Evolutionary conservation across 2,888 invertebrate genomes (phyloP).

Genomic region (Lepidocyrtinus sp.): DNA sequence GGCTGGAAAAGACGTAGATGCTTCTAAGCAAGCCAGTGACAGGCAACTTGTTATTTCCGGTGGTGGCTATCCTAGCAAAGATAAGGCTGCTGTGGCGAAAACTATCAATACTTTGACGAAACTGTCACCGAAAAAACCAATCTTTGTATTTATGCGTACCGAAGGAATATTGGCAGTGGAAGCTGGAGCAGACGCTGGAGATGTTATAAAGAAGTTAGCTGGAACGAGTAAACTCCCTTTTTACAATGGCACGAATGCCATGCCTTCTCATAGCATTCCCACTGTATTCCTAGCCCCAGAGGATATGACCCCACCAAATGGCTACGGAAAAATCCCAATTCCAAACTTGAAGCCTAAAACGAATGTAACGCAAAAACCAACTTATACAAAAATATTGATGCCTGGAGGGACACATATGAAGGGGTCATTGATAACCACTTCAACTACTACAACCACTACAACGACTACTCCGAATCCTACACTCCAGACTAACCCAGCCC

Average conservation of each 20-base stretch:
- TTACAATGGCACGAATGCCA: constrained; percentile 65
- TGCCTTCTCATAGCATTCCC: constrained; percentile 63
- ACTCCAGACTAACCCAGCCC: no score
- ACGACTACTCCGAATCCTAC: constrained; percentile 24
- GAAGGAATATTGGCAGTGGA: constrained; percentile 66
- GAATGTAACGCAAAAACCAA: constrained; percentile 59
- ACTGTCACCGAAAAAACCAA: constrained; percentile 69
- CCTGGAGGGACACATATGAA: constrained; percentile 63
- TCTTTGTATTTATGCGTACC: constrained; percentile 67
- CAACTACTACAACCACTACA: constrained; percentile 41
- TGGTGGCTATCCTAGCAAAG: constrained; percentile 37
- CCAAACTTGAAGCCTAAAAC: constrained; percentile 66
- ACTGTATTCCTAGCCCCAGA: constrained; percentile 69
- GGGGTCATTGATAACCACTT: constrained; percentile 29
- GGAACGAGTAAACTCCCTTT: constrained; percentile 69
- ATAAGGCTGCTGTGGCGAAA: constrained; percentile 58
- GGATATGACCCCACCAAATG: constrained; percentile 65
- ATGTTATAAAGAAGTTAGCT: constrained; percentile 69
- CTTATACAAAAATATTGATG: constrained; percentile 66
- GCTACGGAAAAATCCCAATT: constrained; percentile 69
- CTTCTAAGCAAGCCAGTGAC: constrained; percentile 30
- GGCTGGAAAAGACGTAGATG: background rate
- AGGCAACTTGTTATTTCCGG: constrained; percentile 42
- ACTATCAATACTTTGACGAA: constrained; percentile 68
- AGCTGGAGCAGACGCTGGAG: constrained; percentile 67